Conservation (phyloP, 64 coral and sea anemone genomes). For the Pocillopora damicornis region DNA sequence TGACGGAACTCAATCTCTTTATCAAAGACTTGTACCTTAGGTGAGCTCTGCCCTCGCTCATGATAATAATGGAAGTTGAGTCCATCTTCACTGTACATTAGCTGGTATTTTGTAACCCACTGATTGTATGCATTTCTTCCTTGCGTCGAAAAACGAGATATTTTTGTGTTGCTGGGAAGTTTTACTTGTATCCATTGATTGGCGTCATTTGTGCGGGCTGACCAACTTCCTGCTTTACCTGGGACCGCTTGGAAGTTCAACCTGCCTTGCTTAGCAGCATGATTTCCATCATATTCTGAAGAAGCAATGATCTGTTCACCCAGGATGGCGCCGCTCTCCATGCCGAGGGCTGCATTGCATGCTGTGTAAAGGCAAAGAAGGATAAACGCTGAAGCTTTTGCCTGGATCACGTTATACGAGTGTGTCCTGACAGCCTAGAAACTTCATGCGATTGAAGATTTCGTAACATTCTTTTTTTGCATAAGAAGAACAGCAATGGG, state of each 20-base stretch:
- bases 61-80: slow-evolving; percentile 1
- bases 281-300: not conserved
- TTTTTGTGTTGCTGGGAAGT: not conserved
- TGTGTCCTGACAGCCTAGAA: no score
- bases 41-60: not conserved
- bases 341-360: not conserved
- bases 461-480: no score
- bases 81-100: slow-evolving; percentile 21
- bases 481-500: no score
- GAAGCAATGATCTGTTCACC: slow-evolving; percentile 18
- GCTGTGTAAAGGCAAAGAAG: not conserved
- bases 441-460: no score
- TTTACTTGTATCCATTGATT: slow-evolving; percentile 26
- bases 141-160: slow-evolving; percentile 27
- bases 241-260: not conserved
- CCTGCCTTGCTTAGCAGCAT: slow-evolving; percentile 1
- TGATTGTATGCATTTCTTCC: slow-evolving; percentile 19
- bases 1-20: no score
- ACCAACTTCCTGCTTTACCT: not conserved
- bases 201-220: not conserved
- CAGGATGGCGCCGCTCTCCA: slow-evolving; percentile 14
- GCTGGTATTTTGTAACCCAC: slow-evolving; percentile 17
- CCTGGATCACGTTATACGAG: no score
- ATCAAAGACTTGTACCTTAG: no score
- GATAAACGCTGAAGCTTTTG: no score